phyloP scores from a whole-genome alignment of 2,888 invertebrate species.

The Tachystola acroxantha region DNA sequence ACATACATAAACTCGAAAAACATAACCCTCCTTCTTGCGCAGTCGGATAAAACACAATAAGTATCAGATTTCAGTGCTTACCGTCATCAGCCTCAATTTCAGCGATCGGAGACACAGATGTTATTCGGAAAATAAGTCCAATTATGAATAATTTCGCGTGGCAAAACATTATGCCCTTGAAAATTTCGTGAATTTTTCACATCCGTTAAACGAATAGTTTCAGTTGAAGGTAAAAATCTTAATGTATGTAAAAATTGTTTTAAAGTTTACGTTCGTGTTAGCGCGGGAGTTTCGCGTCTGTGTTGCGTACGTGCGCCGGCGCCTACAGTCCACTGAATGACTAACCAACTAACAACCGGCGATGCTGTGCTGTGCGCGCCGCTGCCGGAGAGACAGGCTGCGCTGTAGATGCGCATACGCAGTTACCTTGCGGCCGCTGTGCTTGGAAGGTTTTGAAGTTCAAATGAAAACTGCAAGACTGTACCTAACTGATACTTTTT shows the following conservation, averaged over 20 bases:
- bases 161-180: slow-evolving; percentile 35
- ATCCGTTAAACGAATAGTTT: slow-evolving; percentile 12
- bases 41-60: too few relatives aligned
- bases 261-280: slow-evolving; percentile 2
- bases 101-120: slow-evolving; percentile 54
- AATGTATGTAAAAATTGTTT: not conserved
- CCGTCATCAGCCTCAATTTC: slow-evolving; percentile 64
- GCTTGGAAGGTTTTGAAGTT: slow-evolving; percentile 32
- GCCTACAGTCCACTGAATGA: slow-evolving; percentile 21
- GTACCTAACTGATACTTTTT: too few relatives aligned
- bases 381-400: slow-evolving; percentile 11
- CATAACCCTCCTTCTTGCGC: too few relatives aligned
- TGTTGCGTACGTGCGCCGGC: slow-evolving; percentile 10
- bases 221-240: not conserved
- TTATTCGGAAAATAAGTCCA: slow-evolving; percentile 54
- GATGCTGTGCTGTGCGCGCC: not conserved
- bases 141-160: slow-evolving; percentile 43
- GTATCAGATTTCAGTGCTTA: slow-evolving; percentile 35
- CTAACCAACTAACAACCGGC: slow-evolving; percentile 22
- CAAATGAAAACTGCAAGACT: slow-evolving; percentile 5
- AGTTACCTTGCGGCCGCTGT: slow-evolving; percentile 29
- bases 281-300: slow-evolving; percentile 10
- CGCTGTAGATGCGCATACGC: slow-evolving; percentile 34
- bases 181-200: slow-evolving; percentile 15
- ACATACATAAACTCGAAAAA: too few relatives aligned